A percentile compares a stretch with the other conserved stretches of the same genome.
Evolutionary conservation across 2,113 vertebrate genomes (phyloP).

Genomic region (Erythrocercus mccallii): DNA sequence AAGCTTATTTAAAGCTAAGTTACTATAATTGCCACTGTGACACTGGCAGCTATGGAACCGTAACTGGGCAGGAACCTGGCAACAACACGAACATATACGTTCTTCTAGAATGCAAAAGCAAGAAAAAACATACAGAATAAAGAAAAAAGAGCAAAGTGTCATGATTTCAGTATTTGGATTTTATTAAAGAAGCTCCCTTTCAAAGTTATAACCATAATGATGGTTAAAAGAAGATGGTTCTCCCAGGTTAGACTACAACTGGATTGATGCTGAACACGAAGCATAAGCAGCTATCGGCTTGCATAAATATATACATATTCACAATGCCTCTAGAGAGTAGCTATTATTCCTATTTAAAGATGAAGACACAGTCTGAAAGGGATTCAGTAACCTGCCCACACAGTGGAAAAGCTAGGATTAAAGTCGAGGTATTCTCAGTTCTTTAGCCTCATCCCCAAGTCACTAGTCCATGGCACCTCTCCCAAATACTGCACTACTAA

Average conservation of each 20-base stretch:
- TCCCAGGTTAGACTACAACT: neutral
- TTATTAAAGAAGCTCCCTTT: neutral
- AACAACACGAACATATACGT: neutral
- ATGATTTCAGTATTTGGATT: accelerated
- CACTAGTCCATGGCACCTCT: neutral
- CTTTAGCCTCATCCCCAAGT: neutral
- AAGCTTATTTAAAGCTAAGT: conserved; percentile 52
- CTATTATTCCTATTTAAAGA: conserved; percentile 42
- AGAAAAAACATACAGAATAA: neutral
- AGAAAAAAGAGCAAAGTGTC: neutral
- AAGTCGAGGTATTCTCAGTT: neutral
- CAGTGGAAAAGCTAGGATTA: conserved; percentile 56
- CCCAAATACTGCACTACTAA: neutral
- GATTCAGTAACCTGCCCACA: conserved; percentile 44
- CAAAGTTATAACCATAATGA: neutral
- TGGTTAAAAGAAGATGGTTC: neutral
- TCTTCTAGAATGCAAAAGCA: neutral
- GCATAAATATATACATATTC: neutral
- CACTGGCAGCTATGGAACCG: neutral
- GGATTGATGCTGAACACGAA: neutral
- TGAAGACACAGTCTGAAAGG: neutral
- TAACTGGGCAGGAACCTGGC: neutral
- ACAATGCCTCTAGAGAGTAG: neutral
- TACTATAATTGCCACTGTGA: neutral
- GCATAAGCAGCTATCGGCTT: neutral